phyloP scores from a whole-genome alignment of 2,797 vertebrate species.

The Molothrus aeneus region DNA sequence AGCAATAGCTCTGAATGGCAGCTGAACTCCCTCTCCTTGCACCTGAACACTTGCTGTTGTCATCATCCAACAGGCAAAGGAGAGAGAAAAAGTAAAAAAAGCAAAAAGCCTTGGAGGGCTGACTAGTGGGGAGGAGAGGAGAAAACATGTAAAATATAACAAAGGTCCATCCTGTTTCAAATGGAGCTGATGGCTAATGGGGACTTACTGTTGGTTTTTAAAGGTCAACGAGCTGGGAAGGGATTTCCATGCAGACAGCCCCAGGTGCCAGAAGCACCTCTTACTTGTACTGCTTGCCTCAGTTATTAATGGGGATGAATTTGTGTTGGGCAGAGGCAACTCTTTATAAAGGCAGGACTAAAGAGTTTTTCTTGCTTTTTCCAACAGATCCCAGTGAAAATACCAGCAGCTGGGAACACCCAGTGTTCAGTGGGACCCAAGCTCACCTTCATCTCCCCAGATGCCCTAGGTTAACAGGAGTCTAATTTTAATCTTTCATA shows the following conservation, averaged over 20 bases:
- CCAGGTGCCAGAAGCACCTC: slow-evolving; percentile 65
- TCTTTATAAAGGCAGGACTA: neutral
- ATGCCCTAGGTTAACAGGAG: neutral
- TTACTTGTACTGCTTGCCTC: slow-evolving; percentile 28
- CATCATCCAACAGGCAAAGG: neutral
- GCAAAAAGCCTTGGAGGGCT: neutral
- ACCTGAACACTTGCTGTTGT: neutral
- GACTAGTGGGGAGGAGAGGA: neutral
- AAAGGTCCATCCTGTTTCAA: neutral
- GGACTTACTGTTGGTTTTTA: slow-evolving; percentile 55
- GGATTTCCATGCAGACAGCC: slow-evolving; percentile 58
- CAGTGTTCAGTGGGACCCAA: neutral
- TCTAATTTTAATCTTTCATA: slow-evolving; percentile 4
- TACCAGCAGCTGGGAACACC: neutral
- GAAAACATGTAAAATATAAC: neutral
- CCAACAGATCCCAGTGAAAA: neutral
- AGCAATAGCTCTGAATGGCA: neutral
- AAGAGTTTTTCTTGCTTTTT: neutral
- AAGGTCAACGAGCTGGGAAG: slow-evolving; percentile 66
- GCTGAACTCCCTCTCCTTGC: neutral
- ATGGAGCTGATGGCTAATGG: neutral
- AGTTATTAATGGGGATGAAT: neutral
- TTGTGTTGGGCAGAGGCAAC: neutral
- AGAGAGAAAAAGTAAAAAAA: neutral
- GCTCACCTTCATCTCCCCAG: neutral